phyloP scores from a whole-genome alignment of 2,797 vertebrate species.

The Eremophila alpestris region DNA sequence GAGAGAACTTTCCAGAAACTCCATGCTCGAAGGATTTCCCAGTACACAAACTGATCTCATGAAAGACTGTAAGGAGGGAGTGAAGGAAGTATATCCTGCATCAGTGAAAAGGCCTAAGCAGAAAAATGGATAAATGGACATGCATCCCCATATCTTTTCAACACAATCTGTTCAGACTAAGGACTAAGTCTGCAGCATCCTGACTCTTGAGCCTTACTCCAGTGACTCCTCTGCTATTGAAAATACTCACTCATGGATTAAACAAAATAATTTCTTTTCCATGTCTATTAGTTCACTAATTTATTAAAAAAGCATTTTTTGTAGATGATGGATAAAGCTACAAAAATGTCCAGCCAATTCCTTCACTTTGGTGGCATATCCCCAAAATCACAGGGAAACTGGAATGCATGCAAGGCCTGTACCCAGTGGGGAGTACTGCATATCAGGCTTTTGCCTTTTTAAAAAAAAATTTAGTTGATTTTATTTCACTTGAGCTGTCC shows the following conservation, averaged over 20 bases:
- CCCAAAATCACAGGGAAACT: background rate
- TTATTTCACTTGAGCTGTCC: background rate
- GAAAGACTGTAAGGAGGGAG: background rate
- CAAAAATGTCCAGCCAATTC: background rate
- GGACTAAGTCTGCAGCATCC: background rate
- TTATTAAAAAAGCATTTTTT: background rate
- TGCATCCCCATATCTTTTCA: background rate
- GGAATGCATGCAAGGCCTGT: slow-evolving; percentile 46
- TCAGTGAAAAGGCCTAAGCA: background rate
- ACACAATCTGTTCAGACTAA: background rate
- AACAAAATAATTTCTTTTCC: background rate
- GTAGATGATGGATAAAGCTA: background rate
- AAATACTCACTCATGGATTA: background rate
- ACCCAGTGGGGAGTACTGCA: background rate
- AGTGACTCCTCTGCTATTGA: background rate
- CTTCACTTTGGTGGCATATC: background rate
- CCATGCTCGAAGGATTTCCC: background rate
- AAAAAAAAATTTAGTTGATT: background rate
- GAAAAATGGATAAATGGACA: background rate
- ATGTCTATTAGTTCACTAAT: background rate
- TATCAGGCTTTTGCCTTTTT: background rate
- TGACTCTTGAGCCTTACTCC: background rate
- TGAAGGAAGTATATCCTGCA: background rate
- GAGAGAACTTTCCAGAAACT: background rate
- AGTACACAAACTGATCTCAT: background rate